These are phyloP conservation scores for Aegithalos caudatus DNA, from an alignment of 2,113 vertebrate species.

Conservation along the genomic window DNA sequence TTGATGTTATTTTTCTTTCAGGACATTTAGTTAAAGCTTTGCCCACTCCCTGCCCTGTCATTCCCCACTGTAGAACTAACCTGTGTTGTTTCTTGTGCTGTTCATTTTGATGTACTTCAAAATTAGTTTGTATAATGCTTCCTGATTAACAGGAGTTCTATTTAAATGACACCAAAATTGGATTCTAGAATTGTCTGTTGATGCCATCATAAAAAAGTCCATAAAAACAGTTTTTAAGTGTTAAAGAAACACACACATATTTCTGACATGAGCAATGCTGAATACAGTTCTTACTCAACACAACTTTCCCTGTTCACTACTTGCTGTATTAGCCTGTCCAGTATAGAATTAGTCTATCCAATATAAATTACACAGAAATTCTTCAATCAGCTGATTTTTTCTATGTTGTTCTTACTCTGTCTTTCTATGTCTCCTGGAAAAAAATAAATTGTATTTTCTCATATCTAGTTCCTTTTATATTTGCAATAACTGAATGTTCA, in stretches of 20 bases:
- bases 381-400: neutral
- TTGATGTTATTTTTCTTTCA: neutral
- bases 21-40: neutral
- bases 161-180: neutral
- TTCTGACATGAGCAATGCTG: neutral
- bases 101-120: neutral
- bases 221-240: neutral
- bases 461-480: neutral
- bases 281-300: neutral
- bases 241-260: neutral
- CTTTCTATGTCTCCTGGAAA: neutral
- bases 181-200: neutral
- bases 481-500: neutral
- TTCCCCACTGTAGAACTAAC: neutral
- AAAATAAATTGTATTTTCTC: neutral
- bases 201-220: neutral
- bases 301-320: neutral
- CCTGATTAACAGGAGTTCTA: neutral
- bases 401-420: neutral
- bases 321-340: neutral
- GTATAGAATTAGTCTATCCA: neutral
- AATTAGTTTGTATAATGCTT: neutral
- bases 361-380: neutral
- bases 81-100: neutral
- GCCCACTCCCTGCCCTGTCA: rapidly evolving